phyloP scores from a whole-genome alignment of 2,113 vertebrate genomes.

The Microcebus murinus region DNA sequence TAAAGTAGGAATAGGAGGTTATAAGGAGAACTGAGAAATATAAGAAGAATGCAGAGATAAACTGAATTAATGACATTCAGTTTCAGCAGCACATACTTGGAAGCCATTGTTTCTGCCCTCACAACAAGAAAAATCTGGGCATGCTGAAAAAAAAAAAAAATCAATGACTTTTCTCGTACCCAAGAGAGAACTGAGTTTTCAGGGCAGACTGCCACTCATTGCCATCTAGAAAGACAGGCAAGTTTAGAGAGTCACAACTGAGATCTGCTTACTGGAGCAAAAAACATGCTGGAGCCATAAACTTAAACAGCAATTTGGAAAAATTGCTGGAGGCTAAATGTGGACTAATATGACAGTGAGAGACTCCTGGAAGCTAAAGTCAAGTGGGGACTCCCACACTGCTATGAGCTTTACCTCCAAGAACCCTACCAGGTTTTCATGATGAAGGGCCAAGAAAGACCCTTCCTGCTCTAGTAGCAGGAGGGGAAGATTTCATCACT shows the following conservation, averaged over 20 bases:
- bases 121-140: not conserved
- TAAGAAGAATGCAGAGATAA: not conserved
- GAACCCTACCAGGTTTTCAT: not conserved
- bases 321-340: not conserved
- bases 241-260: not conserved
- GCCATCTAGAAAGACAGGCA: not conserved
- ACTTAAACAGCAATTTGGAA: not conserved
- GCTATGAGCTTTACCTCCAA: not conserved
- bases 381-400: not conserved
- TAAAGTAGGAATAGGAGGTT: not conserved
- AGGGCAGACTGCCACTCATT: not conserved
- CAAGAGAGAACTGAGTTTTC: constrained; percentile 13
- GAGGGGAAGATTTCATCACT: not conserved
- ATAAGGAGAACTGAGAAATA: not conserved
- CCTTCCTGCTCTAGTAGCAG: not conserved
- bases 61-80: not conserved
- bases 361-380: not conserved
- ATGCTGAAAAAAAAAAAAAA: not conserved
- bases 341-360: not conserved
- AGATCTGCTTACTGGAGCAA: not conserved
- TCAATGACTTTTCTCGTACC: not conserved
- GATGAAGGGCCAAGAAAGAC: not conserved
- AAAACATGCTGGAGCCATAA: not conserved
- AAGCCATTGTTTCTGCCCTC: not conserved
- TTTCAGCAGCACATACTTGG: not conserved